Evolutionary conservation across 1,140 invertebrate genomes (phyloP).

Genomic region (Sminthurinus signatus): DNA sequence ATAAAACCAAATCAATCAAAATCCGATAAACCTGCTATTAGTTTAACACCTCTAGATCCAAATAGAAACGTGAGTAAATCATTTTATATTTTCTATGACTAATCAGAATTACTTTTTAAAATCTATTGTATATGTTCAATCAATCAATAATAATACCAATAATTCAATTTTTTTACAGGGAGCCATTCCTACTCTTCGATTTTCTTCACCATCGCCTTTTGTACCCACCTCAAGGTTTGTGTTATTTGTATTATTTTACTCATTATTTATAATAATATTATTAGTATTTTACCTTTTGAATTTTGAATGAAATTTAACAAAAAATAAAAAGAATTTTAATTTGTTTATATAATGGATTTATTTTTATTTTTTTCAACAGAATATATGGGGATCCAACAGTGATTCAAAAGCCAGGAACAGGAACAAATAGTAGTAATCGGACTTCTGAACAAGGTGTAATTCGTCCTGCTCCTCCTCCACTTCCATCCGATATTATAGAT

Average conservation of each 20-base stretch:
- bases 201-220: conserved; percentile 24
- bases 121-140: too few relatives aligned
- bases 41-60: conserved; percentile 17
- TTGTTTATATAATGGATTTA: too few relatives aligned
- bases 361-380: too few relatives aligned
- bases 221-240: conserved; percentile 24
- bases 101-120: background rate
- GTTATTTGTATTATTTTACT: too few relatives aligned
- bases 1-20: too few relatives aligned
- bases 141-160: background rate
- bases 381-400: conserved; percentile 27
- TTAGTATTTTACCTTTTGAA: too few relatives aligned
- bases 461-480: background rate
- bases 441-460: background rate
- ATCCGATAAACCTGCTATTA: conserved; percentile 15
- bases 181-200: conserved; percentile 9
- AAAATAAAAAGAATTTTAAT: too few relatives aligned
- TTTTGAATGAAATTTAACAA: too few relatives aligned
- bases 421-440: too few relatives aligned
- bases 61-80: conserved; percentile 1
- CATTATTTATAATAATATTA: too few relatives aligned
- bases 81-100: background rate
- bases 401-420: conserved; percentile 7
- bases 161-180: background rate
- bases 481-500: conserved; percentile 16